Evolutionary conservation across 92 coral and sea anemone species (phyloP).

Genomic region (Umimayanthus kanabou): DNA sequence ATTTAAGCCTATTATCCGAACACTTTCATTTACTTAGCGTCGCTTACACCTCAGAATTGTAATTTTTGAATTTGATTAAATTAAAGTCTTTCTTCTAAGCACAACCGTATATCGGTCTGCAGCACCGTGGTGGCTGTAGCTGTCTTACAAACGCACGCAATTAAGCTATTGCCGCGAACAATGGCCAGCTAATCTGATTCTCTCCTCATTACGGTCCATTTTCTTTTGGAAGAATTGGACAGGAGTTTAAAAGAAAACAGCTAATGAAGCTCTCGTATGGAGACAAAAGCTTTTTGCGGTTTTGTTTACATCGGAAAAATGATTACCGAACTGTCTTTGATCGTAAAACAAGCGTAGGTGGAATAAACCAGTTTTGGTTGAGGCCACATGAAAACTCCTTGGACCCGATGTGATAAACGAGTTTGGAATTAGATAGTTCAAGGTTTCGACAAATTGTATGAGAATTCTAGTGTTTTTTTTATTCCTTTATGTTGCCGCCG

Average conservation of each 20-base stretch:
- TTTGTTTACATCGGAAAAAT: constrained; percentile 43
- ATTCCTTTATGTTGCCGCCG: constrained; percentile 34
- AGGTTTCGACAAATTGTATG: constrained; percentile 5
- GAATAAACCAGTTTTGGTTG: not conserved
- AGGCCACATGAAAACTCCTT: not conserved
- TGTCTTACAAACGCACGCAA: constrained; percentile 33
- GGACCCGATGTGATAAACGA: too few species aligned
- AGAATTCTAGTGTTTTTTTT: not conserved
- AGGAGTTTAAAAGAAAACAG: constrained; percentile 47
- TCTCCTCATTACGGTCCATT: constrained; percentile 61
- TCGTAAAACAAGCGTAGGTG: not conserved
- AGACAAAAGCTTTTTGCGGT: constrained; percentile 62
- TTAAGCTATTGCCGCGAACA: constrained; percentile 41
- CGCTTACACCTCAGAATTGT: not conserved
- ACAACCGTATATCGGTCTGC: not conserved
- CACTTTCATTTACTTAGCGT: constrained; percentile 31
- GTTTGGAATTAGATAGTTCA: not conserved
- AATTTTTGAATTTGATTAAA: constrained; percentile 22
- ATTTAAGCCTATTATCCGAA: constrained; percentile 38
- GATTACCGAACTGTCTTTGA: not conserved
- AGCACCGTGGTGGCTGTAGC: not conserved
- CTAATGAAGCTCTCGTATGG: constrained; percentile 61
- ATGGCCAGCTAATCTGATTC: constrained; percentile 52
- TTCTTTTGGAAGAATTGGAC: constrained; percentile 56
- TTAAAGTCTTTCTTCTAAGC: constrained; percentile 33